A percentile compares a stretch with the other conserved stretches of the same genome.
These are phyloP conservation scores for Acanthoscelides obtectus DNA, from an alignment of 2,888 invertebrate genomes.

Conservation along the genomic window DNA sequence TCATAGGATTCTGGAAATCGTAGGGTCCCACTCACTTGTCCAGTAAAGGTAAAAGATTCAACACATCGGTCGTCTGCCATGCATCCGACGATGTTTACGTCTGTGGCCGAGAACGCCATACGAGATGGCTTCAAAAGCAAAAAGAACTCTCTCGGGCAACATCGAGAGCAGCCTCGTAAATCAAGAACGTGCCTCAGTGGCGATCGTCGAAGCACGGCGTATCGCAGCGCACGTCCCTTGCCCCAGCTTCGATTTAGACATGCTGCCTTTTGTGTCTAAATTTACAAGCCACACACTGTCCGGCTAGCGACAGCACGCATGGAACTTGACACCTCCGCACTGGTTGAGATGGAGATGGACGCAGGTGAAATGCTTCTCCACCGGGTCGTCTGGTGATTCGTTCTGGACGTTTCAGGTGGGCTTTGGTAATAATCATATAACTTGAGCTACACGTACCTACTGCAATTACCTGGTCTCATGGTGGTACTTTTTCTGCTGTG, in stretches of 20 bases:
- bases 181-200: not conserved
- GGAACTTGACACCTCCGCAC: not conserved
- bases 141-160: not conserved
- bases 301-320: not conserved
- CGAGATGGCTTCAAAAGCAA: not conserved
- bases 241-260: not conserved
- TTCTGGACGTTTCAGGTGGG: too few relatives aligned
- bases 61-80: too few relatives aligned
- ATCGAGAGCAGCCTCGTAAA: not conserved
- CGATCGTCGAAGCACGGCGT: not conserved
- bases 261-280: not conserved
- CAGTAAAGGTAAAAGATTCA: too few relatives aligned
- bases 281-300: not conserved
- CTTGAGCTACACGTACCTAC: too few relatives aligned
- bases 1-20: too few relatives aligned
- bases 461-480: too few relatives aligned
- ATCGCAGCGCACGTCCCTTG: not conserved
- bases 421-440: too few relatives aligned
- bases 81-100: not conserved
- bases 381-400: not conserved
- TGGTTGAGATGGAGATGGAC: not conserved
- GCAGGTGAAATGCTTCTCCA: not conserved
- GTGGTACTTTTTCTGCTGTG: too few relatives aligned
- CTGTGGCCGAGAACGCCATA: not conserved
- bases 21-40: too few relatives aligned